These are phyloP conservation scores for Scaeva pyrastri DNA, from an alignment of 2,888 invertebrate species.

Conservation along the genomic window DNA sequence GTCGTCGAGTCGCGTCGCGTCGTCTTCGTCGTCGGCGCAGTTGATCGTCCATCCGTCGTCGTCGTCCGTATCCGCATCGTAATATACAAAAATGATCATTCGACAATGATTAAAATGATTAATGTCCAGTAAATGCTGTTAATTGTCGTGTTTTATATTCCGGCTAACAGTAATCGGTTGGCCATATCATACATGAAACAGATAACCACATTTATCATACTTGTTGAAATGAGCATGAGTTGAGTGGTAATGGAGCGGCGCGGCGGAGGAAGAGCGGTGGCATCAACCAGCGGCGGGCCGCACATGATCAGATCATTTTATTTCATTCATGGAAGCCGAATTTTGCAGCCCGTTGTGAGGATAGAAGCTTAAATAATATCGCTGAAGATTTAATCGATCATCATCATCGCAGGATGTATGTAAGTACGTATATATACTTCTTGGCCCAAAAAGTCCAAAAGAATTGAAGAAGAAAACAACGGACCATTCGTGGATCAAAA, in stretches of 20 bases:
- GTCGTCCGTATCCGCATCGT: not conserved
- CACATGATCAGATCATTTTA: conserved; percentile 44
- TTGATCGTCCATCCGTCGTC: not conserved
- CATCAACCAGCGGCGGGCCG: not conserved
- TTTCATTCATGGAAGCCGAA: conserved; percentile 68
- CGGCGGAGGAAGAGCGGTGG: not conserved
- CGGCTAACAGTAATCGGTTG: conserved; percentile 71
- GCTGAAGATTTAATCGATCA: conserved; percentile 64
- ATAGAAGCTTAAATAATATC: not conserved
- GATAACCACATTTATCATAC: conserved; percentile 73
- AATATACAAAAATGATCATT: conserved; percentile 59
- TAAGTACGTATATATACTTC: conserved; percentile 23
- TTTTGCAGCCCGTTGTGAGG: conserved; percentile 38
- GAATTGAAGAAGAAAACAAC: conserved; percentile 3
- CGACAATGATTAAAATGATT: conserved; percentile 72
- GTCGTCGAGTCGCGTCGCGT: not conserved
- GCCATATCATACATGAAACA: conserved; percentile 61
- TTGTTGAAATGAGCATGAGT: conserved; percentile 30
- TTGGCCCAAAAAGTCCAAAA: conserved; percentile 23
- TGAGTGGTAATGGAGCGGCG: too few relatives aligned
- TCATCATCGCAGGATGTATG: not conserved
- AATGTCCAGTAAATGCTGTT: conserved; percentile 74
- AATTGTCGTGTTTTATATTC: conserved; percentile 76
- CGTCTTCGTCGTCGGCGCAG: not conserved
- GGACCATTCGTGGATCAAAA: conserved; percentile 30